Conservation (phyloP, 2,888 invertebrate genomes). For the Graphium colonna region DNA sequence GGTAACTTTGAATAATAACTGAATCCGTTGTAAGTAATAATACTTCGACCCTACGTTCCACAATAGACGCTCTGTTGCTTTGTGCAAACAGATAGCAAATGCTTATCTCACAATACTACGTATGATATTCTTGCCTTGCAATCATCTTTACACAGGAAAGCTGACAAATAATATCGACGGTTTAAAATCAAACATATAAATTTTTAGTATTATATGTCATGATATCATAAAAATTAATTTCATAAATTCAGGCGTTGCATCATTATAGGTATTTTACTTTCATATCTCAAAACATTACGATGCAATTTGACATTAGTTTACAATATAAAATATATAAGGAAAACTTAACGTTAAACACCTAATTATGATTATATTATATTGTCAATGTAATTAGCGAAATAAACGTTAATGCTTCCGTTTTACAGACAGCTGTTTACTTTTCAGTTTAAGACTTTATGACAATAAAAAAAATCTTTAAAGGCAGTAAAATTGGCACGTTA, state of each 20-base stretch:
- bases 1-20: conserved; percentile 67
- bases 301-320: too few relatives aligned
- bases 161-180: conserved; percentile 30
- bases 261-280: too few relatives aligned
- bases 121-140: conserved; percentile 41
- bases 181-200: conserved; percentile 24
- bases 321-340: too few relatives aligned
- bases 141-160: conserved; percentile 37
- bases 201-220: conserved; percentile 12
- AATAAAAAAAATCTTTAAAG: not conserved
- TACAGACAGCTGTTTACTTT: too few relatives aligned
- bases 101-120: conserved; percentile 58
- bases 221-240: not conserved
- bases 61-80: conserved; percentile 70
- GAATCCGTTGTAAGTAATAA: conserved; percentile 64
- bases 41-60: conserved; percentile 58
- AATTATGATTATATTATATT: too few relatives aligned
- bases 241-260: not conserved
- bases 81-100: conserved; percentile 73
- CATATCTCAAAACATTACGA: too few relatives aligned
- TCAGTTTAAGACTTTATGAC: not conserved
- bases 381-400: too few relatives aligned
- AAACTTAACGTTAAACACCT: too few relatives aligned
- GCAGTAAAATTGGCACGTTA: not conserved
- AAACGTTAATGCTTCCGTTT: too few relatives aligned